phyloP scores from a whole-genome alignment of 2,888 invertebrate genomes.

The Temnothorax unifasciatus region DNA sequence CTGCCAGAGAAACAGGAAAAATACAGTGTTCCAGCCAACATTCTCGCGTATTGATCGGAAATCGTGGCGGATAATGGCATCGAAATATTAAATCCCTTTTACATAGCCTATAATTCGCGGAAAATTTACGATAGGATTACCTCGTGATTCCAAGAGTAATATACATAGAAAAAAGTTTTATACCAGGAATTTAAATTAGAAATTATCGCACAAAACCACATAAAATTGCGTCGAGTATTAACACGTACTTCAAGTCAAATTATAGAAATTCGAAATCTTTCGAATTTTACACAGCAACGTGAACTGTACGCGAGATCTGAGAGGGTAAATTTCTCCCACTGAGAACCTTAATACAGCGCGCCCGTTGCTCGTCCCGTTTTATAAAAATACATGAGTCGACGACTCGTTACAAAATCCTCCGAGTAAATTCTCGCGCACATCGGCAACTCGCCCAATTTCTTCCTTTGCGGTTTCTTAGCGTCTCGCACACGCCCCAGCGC shows the following conservation, averaged over 20 bases:
- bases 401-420: conserved; percentile 9
- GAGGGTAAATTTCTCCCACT: conserved; percentile 13
- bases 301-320: background rate
- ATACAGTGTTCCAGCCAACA: background rate
- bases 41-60: conserved; percentile 16
- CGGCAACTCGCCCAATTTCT: conserved; percentile 33
- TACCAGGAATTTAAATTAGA: conserved; percentile 43
- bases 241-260: background rate
- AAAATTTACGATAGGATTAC: conserved; percentile 44
- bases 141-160: conserved; percentile 20
- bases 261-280: conserved; percentile 30
- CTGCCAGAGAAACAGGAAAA: background rate
- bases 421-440: conserved; percentile 18
- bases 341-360: background rate
- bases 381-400: conserved; percentile 23
- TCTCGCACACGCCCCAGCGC: background rate
- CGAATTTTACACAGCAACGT: background rate
- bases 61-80: background rate
- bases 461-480: conserved; percentile 17
- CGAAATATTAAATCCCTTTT: conserved; percentile 39
- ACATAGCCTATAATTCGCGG: conserved; percentile 40
- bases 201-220: conserved; percentile 32
- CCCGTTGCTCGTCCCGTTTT: conserved; percentile 5
- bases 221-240: background rate
- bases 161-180: conserved; percentile 38